Evolutionary conservation across 2,113 vertebrate genomes (phyloP).

Genomic region (Naja naja): DNA sequence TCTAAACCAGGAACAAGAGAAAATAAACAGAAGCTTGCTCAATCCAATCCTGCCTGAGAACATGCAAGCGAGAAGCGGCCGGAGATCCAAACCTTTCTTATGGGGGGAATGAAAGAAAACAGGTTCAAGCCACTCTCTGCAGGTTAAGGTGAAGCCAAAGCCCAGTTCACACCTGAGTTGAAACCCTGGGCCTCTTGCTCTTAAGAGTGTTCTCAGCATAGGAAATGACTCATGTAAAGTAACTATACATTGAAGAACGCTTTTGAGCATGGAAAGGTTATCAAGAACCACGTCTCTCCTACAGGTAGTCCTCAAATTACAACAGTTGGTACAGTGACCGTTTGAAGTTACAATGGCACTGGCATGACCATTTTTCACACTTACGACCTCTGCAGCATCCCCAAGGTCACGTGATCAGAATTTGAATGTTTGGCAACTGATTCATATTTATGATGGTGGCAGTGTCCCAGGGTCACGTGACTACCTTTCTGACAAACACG

Average conservation of each 20-base stretch:
- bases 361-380: no score
- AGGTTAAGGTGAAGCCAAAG: conserved; percentile 5
- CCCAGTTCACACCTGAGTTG: background rate
- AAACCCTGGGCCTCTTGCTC: background rate
- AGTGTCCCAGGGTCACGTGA: no score
- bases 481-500: no score
- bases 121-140: conserved; percentile 13
- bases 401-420: no score
- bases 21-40: conserved; percentile 6
- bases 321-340: no score
- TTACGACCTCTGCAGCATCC: no score
- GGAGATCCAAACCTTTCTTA: background rate
- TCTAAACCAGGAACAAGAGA: background rate
- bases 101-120: background rate
- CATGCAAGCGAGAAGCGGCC: background rate
- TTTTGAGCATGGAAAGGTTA: background rate
- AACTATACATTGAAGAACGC: background rate
- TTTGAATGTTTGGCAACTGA: no score
- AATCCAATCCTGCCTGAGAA: conserved; percentile 6
- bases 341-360: no score
- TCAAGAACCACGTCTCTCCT: background rate
- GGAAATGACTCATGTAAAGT: background rate
- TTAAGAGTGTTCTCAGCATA: background rate
- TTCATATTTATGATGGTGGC: no score
- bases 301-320: no score